These are phyloP conservation scores for Xiphophorus couchianus DNA, from an alignment of 2,113 vertebrate species.

Conservation along the genomic window DNA sequence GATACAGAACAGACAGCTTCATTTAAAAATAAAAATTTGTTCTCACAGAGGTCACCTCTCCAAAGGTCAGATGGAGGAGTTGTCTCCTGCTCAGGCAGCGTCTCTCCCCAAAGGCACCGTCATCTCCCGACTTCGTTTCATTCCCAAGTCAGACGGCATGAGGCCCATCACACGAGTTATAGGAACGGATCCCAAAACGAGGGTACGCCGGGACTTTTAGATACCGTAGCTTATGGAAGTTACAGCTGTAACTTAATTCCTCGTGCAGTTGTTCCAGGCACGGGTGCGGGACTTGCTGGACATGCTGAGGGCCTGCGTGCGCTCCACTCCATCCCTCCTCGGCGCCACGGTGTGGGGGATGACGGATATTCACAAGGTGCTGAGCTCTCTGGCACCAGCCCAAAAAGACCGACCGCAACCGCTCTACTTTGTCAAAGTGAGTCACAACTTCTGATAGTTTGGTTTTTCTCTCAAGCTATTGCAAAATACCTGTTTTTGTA, in stretches of 20 bases:
- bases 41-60: constrained; percentile 82
- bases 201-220: constrained; percentile 47
- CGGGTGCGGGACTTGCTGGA: constrained; percentile 83
- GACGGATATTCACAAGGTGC: constrained; percentile 83
- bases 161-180: constrained; percentile 87
- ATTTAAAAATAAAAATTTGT: neutral
- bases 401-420: constrained; percentile 70
- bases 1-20: neutral
- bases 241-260: neutral
- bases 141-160: constrained; percentile 88
- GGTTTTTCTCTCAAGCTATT: neutral
- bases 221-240: no score
- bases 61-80: constrained; percentile 81
- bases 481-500: no score
- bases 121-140: constrained; percentile 86
- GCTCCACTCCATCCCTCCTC: constrained; percentile 69
- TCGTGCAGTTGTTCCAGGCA: constrained; percentile 64
- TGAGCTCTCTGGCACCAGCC: constrained; percentile 74
- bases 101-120: constrained; percentile 64
- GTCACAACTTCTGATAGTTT: neutral
- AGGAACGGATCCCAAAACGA: constrained; percentile 52
- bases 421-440: constrained; percentile 93
- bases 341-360: constrained; percentile 90
- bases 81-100: constrained; percentile 78
- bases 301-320: constrained; percentile 84